Percentiles rank a stretch among this genome's conserved stretches.
These are phyloP conservation scores for Ceryle rudis DNA, from an alignment of 2,797 vertebrate species.

Conservation along the genomic window DNA sequence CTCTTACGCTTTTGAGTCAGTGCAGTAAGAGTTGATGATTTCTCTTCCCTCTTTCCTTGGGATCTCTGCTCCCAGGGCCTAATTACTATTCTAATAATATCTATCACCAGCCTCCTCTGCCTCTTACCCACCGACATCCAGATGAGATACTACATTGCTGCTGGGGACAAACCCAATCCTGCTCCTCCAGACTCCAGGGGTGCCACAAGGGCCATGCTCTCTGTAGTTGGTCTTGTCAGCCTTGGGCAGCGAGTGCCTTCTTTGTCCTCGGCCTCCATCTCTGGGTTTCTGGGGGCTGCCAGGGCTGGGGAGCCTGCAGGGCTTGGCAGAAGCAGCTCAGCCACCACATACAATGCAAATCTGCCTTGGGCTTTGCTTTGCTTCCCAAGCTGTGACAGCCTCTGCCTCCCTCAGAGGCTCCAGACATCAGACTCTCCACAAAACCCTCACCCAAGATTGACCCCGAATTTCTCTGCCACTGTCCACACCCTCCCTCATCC, in stretches of 20 bases:
- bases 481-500: fast-evolving
- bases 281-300: fast-evolving
- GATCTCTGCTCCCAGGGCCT: neutral
- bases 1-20: neutral
- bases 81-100: slow-evolving; percentile 60
- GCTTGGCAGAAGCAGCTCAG: neutral
- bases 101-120: neutral
- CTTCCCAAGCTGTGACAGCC: neutral
- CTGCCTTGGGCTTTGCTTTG: neutral
- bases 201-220: neutral
- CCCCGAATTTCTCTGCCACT: neutral
- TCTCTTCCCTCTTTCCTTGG: neutral
- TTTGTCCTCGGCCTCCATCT: neutral
- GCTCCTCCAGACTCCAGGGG: neutral
- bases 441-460: neutral
- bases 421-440: fast-evolving
- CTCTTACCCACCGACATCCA: neutral
- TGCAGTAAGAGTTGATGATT: neutral
- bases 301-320: neutral
- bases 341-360: neutral
- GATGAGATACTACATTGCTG: neutral
- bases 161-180: neutral
- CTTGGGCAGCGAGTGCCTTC: fast-evolving
- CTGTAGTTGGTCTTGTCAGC: neutral
- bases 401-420: neutral